These are phyloP conservation scores for Elmis aenea DNA, from an alignment of 2,888 invertebrate genomes.

Conservation along the genomic window DNA sequence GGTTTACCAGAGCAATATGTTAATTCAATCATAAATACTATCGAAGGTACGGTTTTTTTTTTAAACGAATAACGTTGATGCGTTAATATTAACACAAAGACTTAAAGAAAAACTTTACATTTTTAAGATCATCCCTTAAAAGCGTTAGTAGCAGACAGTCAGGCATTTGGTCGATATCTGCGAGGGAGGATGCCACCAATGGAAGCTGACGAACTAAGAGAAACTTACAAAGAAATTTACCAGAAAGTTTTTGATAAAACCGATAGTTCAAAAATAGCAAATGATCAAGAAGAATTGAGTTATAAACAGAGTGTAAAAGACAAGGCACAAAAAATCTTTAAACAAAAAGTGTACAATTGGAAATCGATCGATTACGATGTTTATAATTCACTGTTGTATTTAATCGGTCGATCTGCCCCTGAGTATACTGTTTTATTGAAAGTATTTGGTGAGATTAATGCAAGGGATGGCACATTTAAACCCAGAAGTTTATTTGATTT, in stretches of 20 bases:
- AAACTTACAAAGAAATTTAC: slow-evolving; percentile 47
- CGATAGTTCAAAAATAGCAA: slow-evolving; percentile 41
- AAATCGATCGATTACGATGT: slow-evolving; percentile 64
- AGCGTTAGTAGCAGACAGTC: slow-evolving; percentile 51
- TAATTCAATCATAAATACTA: slow-evolving; percentile 52
- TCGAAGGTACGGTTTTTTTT: slow-evolving; percentile 44
- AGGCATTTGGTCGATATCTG: slow-evolving; percentile 56
- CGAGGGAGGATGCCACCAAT: slow-evolving; percentile 59
- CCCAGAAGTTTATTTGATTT: slow-evolving; percentile 83
- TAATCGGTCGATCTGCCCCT: slow-evolving; percentile 63
- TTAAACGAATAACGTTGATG: slow-evolving; percentile 4
- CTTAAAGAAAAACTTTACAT: slow-evolving; percentile 1
- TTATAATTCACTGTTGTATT: slow-evolving; percentile 63
- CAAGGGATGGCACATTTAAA: slow-evolving; percentile 59
- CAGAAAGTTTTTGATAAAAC: slow-evolving; percentile 29
- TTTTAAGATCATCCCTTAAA: slow-evolving; percentile 55
- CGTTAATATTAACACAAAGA: not conserved
- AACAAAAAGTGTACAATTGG: slow-evolving; percentile 67
- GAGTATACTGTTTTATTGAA: slow-evolving; percentile 70
- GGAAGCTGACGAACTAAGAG: slow-evolving; percentile 52
- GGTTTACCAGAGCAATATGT: slow-evolving; percentile 58
- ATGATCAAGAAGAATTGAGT: slow-evolving; percentile 43
- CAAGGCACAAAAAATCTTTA: slow-evolving; percentile 54
- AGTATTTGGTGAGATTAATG: slow-evolving; percentile 69
- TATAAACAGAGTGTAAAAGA: slow-evolving; percentile 50